Evolutionary conservation across 2,888 invertebrate genomes (phyloP).

Genomic region (Sinelater perroti): DNA sequence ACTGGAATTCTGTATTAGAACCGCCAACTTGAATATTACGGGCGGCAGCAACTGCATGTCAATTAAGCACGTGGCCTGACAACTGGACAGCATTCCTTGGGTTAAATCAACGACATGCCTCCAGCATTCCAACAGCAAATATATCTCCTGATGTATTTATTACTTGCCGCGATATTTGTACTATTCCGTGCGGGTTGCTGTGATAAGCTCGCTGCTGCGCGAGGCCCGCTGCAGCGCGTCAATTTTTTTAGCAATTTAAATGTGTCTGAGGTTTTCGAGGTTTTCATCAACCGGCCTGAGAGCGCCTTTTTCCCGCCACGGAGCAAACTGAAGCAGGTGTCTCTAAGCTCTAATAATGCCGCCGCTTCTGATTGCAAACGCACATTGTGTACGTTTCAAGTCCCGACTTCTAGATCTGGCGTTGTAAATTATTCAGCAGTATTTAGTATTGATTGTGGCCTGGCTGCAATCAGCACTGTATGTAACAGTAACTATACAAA

Average conservation of each 20-base stretch:
- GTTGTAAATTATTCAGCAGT: constrained; percentile 46
- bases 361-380: constrained; percentile 21
- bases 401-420: constrained; percentile 26
- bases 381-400: constrained; percentile 24
- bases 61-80: constrained; percentile 49
- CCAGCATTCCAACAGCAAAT: constrained; percentile 48
- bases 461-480: constrained; percentile 50
- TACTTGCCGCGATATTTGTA: constrained; percentile 34
- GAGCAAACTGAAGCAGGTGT: constrained; percentile 7
- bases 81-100: constrained; percentile 51
- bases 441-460: constrained; percentile 51
- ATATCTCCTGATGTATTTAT: constrained; percentile 52
- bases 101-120: constrained; percentile 55
- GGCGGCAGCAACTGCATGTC: constrained; percentile 50
- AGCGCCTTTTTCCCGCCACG: not conserved
- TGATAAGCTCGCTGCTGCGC: not conserved
- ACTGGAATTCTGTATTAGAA: constrained; percentile 16
- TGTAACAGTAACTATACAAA: constrained; percentile 47
- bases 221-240: not conserved
- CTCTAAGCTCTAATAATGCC: constrained; percentile 12
- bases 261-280: too few species aligned
- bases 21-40: constrained; percentile 16
- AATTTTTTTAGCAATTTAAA: not conserved
- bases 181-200: constrained; percentile 16
- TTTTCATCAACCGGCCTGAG: too few species aligned